Evolutionary conservation across 2,888 invertebrate species (phyloP), one percentile per base, ranked within the genome.

Genomic region (Chrysolina oricalcia): DNA sequence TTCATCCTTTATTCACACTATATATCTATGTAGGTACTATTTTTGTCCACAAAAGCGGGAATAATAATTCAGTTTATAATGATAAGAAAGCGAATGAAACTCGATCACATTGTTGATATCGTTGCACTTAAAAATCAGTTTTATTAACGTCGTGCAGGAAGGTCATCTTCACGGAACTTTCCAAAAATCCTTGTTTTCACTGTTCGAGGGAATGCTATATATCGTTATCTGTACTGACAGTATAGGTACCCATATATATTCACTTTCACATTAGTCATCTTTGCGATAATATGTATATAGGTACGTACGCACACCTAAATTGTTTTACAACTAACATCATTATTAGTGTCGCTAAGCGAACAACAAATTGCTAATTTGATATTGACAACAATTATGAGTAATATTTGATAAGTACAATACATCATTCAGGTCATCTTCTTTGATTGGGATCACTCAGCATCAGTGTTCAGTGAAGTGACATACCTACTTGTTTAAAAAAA

Each of bases 271-370:
- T 59, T 59, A 59, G n/a, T 59, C 59, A 59, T 59, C 59, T 3
- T 59, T 59, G 6, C 35, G 59, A 59, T 59, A 59, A 59, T 59
- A 59, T 59, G 59, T 10, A 35, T 59, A 59, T 27, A 59, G 53
- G 53, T 21, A 53, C 8, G 15, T 43, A 43, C 2, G 53, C 53
- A 21, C 53, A 53, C 53, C 23, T 53, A 53, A 53, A 19, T 19
- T 53, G 21, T 53, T 17, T 53, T 21, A 11, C 11, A 21, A 5
- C 21, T 9, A 59, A 27, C 35, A 27, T 59, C 27, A 35, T 59
- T 27, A 27, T 59, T 13, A 59, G 35, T 27, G 59, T 35, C 15
- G 13, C 15, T 9, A 59, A 27, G 35, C 27, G 27, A 59, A 27
- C 11, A 59, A 13, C 43, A 43, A 13, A 43, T 15, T 46, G 46